Base-by-base conservation (phyloP, 2,113 vertebrate genomes). In the Glaucomys volans region DNA sequence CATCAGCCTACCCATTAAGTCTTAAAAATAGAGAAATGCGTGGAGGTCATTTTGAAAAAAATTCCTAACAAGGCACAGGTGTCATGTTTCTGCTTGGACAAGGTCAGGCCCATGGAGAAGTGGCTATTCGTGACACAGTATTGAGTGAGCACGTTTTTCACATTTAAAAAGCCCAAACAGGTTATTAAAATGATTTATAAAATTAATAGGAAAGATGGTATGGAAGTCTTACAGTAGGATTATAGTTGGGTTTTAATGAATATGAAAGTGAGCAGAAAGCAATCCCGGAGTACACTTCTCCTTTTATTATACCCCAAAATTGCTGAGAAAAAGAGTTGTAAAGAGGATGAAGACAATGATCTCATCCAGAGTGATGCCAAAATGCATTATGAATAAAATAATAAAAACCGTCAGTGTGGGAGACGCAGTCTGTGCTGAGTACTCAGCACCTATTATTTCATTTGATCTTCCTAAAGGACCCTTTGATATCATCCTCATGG, bases 131-230 rank as follows among this genome's bases (percentile, higher is more conserved):
- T 71, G 64, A n/a, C 7, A 71, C 7, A 83, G 12, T 4, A 64
- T 3, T 77, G 32, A 76, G 30, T 69, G 71, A 69, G 52, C 1
- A 82, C 16, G 3, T 30, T 67, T 30, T 66, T 81, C 59, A 87
- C 5, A 30, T 69, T 44, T 79, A 40, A 92, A 74, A 92, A 59
- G 6, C 22, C 42, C 44, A 37, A 86, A 76, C 4, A 59, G 9
- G 4, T 35, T 71, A 62, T 85, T 94, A 69, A 42, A n/a, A 71
- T 94, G 77, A 75, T 83, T 90, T 82, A n/a, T 82, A 86, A 92
- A 89, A 82, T 90, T 50, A 87, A n/a, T 76, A 83, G 6, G 9
- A 86, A 86, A 13, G 42, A 35, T 80, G 4, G 3, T 76, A 4
- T 75, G 12, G 20, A 32, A 62, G 62, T 62, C 57, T 71, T 66